Evolutionary conservation across 2,113 vertebrate genomes (phyloP).

Genomic region (Caranx ignobilis): DNA sequence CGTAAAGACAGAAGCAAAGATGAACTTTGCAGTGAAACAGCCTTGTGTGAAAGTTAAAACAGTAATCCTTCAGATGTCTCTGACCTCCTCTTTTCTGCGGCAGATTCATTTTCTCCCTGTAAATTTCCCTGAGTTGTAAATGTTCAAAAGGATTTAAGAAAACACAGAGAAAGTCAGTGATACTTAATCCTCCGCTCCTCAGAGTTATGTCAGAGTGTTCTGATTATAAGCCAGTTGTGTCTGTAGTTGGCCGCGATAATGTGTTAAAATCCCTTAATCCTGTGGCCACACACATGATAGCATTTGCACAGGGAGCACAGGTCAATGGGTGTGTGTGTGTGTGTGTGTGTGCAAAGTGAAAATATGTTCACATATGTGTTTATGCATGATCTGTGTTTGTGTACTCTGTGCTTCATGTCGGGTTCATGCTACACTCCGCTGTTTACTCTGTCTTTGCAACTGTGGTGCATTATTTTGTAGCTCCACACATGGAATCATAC

Average conservation of each 20-base stretch:
- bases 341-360: not conserved
- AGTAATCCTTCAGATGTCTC: not conserved
- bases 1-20: not conserved
- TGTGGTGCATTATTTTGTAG: too few relatives aligned
- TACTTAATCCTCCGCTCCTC: conserved; percentile 22
- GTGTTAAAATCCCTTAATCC: conserved; percentile 55
- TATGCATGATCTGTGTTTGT: not conserved
- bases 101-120: not conserved
- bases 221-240: conserved; percentile 39
- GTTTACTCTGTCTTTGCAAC: not conserved
- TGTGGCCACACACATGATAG: conserved; percentile 33
- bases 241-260: conserved; percentile 42
- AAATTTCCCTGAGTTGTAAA: not conserved
- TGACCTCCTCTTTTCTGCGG: not conserved
- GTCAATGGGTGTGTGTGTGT: conserved; percentile 11
- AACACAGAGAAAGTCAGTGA: not conserved
- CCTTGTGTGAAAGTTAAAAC: not conserved
- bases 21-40: not conserved
- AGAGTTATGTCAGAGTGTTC: conserved; percentile 11
- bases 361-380: not conserved
- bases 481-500: too few relatives aligned
- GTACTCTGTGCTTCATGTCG: not conserved
- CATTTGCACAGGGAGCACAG: conserved; percentile 16
- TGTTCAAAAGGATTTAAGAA: conserved; percentile 7
- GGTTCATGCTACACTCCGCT: conserved; percentile 12